Evolutionary conservation across 2,113 vertebrate genomes (phyloP), one percentile per base, ranked within the genome.

Genomic region (Ictalurus furcatus): DNA sequence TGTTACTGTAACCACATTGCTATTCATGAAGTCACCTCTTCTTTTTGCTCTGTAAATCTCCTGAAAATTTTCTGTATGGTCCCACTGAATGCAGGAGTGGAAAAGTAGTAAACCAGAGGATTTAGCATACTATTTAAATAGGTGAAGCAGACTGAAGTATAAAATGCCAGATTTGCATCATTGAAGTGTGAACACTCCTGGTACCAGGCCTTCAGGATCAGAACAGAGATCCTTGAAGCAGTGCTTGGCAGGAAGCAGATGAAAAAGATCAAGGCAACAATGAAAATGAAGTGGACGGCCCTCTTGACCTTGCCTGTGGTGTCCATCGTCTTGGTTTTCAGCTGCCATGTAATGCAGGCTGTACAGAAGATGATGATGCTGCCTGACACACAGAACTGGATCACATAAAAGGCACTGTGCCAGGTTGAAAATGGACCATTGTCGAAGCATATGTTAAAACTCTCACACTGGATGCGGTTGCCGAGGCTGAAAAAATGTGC

Each of bases 101-200:
- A 96, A 86, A 96, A 96, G 44, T 96, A 96, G 89, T 96, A 96
- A 14, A 96, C 93, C 0, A 96, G 21, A 0, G 96, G 96, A 90
- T 96, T 96, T 40, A 96, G 93, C 34, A 94, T 94, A 0, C 95
- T 96, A 91, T 96, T 96, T 87, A 97, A 95, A 91, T 97, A 96
- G 5, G 96, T 96, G 80, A 96, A 94, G 82, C 95, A 96, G 34
- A 96, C 92, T 0, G 96, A 92, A 0, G 93, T 93, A 87, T 96
- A 96, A 90, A 97, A 97, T 0, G 94, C 94, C 69, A 96, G 91
- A 90, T 95, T 96, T 85, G 92, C 94, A 6, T 92, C 84, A 16
- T 88, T 30, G 30, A 95, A 96, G 71, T 94, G 81, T 0, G n/a
- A 56, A 90, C 96, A 96, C 25, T 96, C 93, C 0, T 89, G 8